phyloP scores from a whole-genome alignment of 1,140 invertebrate species.

The Maconellicoccus hirsutus region DNA sequence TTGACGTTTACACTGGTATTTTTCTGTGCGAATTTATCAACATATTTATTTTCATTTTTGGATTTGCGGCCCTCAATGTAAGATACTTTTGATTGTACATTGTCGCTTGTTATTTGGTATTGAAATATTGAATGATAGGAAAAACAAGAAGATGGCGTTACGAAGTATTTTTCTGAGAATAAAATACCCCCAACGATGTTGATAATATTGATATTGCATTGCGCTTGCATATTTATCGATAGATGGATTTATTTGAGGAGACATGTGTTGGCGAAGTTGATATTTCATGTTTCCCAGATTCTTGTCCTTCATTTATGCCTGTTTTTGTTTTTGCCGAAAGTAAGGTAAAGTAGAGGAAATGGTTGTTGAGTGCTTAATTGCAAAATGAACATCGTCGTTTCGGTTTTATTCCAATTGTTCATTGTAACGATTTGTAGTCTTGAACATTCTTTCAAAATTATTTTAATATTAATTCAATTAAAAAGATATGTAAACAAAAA shows the following conservation, averaged over 20 bases:
- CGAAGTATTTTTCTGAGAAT: slow-evolving; percentile 83
- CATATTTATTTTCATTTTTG: slow-evolving; percentile 92
- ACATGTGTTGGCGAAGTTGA: slow-evolving; percentile 81
- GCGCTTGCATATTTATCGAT: slow-evolving; percentile 88
- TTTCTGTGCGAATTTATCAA: slow-evolving; percentile 98
- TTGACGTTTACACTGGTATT: slow-evolving; percentile 96
- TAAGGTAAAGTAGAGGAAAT: neutral
- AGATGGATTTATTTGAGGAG: slow-evolving; percentile 89
- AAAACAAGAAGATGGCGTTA: slow-evolving; percentile 77
- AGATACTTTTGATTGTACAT: neutral
- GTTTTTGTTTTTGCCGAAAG: slow-evolving; percentile 90
- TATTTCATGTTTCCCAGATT: slow-evolving; percentile 84
- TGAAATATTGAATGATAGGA: slow-evolving; percentile 40
- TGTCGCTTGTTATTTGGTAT: neutral
- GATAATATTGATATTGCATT: slow-evolving; percentile 88
- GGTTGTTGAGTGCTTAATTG: too few species aligned
- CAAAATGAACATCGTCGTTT: too few species aligned
- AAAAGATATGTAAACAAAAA: too few species aligned
- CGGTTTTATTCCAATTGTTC: too few species aligned
- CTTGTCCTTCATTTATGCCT: slow-evolving; percentile 93
- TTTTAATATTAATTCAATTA: too few species aligned
- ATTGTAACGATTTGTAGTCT: too few species aligned
- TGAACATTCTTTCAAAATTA: too few species aligned
- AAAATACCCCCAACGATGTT: slow-evolving; percentile 91
- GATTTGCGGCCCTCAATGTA: slow-evolving; percentile 81